phyloP scores from a whole-genome alignment of 2,797 vertebrate species.

The Steatocranus sp. region DNA sequence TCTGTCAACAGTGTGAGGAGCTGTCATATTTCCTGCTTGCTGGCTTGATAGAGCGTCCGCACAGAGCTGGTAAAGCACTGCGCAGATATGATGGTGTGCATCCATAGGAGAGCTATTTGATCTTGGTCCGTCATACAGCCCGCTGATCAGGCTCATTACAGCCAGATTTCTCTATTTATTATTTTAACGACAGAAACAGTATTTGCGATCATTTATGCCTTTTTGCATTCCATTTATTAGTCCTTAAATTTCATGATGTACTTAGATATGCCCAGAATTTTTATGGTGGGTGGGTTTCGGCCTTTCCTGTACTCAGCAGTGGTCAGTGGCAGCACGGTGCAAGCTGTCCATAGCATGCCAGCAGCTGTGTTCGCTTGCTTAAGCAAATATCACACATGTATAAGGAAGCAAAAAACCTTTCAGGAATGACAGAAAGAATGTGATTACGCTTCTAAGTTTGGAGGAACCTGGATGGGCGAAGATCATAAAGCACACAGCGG shows the following conservation, averaged over 20 bases:
- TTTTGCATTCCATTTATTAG: background rate
- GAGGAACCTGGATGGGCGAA: fast-evolving
- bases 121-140: background rate
- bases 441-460: background rate
- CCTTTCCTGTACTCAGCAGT: background rate
- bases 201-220: background rate
- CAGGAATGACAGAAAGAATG: background rate
- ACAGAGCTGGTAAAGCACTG: background rate
- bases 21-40: background rate
- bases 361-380: background rate
- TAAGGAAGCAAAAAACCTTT: background rate
- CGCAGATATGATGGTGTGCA: background rate
- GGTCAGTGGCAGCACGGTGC: background rate
- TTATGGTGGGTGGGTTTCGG: background rate
- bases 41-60: background rate
- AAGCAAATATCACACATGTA: background rate
- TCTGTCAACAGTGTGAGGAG: background rate
- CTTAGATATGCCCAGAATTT: background rate
- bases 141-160: background rate
- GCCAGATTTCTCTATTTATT: background rate
- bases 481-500: fast-evolving
- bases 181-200: background rate
- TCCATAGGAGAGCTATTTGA: background rate
- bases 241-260: background rate
- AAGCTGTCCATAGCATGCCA: background rate